Conservation (phyloP, 2,113 vertebrate genomes). For the Arvicanthis niloticus region DNA sequence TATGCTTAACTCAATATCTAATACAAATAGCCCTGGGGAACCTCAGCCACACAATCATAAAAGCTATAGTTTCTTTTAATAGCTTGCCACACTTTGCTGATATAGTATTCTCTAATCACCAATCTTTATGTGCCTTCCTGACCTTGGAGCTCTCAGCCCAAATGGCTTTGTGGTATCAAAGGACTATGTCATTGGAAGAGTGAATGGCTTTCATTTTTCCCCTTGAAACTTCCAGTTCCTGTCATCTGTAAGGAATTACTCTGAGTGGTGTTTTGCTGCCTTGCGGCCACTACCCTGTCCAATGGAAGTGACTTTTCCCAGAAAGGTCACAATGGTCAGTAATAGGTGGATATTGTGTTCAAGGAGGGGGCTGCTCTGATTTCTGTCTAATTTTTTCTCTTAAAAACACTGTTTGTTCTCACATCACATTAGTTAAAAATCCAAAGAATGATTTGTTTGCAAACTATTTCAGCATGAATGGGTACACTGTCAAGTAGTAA, state of each 20-base stretch:
- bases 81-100: constrained; percentile 92
- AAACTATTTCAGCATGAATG: constrained; percentile 27
- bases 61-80: constrained; percentile 92
- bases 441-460: constrained; percentile 37
- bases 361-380: constrained; percentile 78
- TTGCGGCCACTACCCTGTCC: constrained; percentile 88
- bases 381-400: constrained; percentile 81
- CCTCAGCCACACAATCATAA: constrained; percentile 91
- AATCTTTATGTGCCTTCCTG: constrained; percentile 93
- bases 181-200: constrained; percentile 90
- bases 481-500: not conserved
- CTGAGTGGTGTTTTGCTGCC: constrained; percentile 88
- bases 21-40: constrained; percentile 90
- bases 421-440: constrained; percentile 61
- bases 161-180: constrained; percentile 90
- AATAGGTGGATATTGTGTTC: constrained; percentile 81
- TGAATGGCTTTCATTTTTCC: constrained; percentile 94
- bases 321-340: constrained; percentile 88
- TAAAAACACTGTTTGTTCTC: constrained; percentile 58
- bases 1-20: constrained; percentile 96
- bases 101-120: constrained; percentile 93
- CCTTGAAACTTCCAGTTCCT: constrained; percentile 91
- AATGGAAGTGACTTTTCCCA: constrained; percentile 91
- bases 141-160: constrained; percentile 89
- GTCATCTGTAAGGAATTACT: constrained; percentile 94